A percentile compares a stretch with the other conserved stretches of the same genome.
Conservation (phyloP, 2,888 invertebrate genomes). For the Gastrophysa polygoni region DNA sequence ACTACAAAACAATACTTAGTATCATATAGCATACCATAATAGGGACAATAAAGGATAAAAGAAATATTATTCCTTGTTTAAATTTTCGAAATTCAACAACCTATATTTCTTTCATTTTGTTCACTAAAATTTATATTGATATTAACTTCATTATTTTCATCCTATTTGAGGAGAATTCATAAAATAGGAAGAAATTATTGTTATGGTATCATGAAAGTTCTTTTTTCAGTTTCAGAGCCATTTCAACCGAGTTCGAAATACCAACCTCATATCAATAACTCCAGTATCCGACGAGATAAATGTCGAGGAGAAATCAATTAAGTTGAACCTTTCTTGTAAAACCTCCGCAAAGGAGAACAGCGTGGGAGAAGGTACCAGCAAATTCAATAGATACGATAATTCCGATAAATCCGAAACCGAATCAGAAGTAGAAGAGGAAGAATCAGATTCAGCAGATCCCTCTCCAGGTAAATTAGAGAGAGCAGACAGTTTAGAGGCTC, state of each 20-base stretch:
- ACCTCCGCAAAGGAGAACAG: conserved; percentile 37
- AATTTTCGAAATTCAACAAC: too few relatives aligned
- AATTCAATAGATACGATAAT: conserved; percentile 62
- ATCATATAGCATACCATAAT: too few relatives aligned
- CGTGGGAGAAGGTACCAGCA: conserved; percentile 48
- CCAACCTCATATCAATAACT: conserved; percentile 61
- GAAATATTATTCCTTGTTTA: too few relatives aligned
- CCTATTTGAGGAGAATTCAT: too few relatives aligned
- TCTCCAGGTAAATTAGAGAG: conserved; percentile 53
- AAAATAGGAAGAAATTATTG: too few relatives aligned
- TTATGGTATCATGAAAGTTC: not conserved
- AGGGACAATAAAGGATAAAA: too few relatives aligned
- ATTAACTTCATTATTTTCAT: too few relatives aligned
- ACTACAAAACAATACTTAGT: too few relatives aligned
- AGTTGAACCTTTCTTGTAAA: conserved; percentile 37
- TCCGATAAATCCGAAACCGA: conserved; percentile 59
- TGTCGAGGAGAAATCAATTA: conserved; percentile 7
- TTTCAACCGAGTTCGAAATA: conserved; percentile 51
- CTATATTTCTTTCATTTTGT: too few relatives aligned
- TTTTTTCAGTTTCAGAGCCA: conserved; percentile 44
- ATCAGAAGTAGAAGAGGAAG: conserved; percentile 47
- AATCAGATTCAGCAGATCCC: conserved; percentile 33
- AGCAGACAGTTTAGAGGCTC: conserved; percentile 60
- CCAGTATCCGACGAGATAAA: conserved; percentile 51
- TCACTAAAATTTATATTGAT: too few relatives aligned